A percentile compares a stretch with the other conserved stretches of the same genome.
These are phyloP conservation scores for Drosophila funebris DNA, from an alignment of 1,140 invertebrate species.

Conservation along the genomic window DNA sequence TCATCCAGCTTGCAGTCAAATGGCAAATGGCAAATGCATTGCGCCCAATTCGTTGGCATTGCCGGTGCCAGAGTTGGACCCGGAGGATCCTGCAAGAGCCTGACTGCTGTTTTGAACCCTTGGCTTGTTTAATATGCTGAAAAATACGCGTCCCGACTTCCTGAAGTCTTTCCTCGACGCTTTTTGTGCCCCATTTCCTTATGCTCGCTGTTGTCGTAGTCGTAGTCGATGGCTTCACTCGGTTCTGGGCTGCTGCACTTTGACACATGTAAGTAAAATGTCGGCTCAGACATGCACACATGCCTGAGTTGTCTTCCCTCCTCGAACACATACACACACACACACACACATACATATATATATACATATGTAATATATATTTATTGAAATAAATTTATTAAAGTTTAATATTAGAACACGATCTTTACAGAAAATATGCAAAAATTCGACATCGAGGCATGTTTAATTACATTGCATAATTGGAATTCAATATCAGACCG, in stretches of 20 bases:
- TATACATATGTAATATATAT: too few species aligned
- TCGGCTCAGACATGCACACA: conserved; percentile 34
- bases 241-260: conserved; percentile 42
- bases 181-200: conserved; percentile 25
- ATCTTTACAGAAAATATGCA: background rate
- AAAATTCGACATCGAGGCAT: conserved; percentile 40
- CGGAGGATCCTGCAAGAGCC: background rate
- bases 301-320: conserved; percentile 2
- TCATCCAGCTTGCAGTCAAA: conserved; percentile 18
- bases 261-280: conserved; percentile 55
- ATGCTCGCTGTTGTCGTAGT: background rate
- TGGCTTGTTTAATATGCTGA: conserved; percentile 81
- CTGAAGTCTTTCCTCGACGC: conserved; percentile 41
- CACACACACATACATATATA: background rate
- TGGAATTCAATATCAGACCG: conserved; percentile 74
- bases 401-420: background rate
- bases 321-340: background rate
- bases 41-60: conserved; percentile 25
- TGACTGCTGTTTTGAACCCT: conserved; percentile 36
- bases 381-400: background rate
- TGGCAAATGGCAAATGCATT: conserved; percentile 43
- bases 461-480: conserved; percentile 73
- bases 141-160: conserved; percentile 73
- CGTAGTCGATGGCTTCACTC: conserved; percentile 3
- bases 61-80: conserved; percentile 30